Base-by-base conservation (phyloP, 1,140 invertebrate species). In the Cydia fagiglandana region DNA sequence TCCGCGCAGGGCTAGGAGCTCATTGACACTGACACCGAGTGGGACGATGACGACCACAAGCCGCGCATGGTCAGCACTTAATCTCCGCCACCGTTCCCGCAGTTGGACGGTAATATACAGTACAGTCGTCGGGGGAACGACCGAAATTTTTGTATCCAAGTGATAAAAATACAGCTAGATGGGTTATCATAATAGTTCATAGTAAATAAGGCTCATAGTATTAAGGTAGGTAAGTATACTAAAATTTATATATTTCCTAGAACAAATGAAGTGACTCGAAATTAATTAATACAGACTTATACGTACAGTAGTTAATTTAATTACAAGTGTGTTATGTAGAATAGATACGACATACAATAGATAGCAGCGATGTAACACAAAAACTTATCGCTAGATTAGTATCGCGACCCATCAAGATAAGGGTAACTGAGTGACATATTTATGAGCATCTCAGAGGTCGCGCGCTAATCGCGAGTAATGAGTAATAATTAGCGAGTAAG, bases 1-100 rank as follows among this genome's bases (percentile, higher is more conserved):
- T 94, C 95, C 73, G 94, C 95, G 76, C 95, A 96, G 77, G 98
- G 98, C 28, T 98, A 98, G 93, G 96, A 97, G 81, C 94, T 98
- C 56, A 96, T 98, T 24, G 97, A 98, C 88, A 96, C 97, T 75
- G 97, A 98, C 83, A 98, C 97, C 28, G 96, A 98, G 89, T 94
- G 97, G 83, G 97, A 97, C 84, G 96, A 96, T 81, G 94, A 94
- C 50, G 88, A 91, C 10, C 84, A 88, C 7, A 94, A 94, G 50
- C 79, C 91, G 20, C 93, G 94, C 41, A 93, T 93, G 88, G 93
- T 93, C 73, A 75, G 20, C 56, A 38, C 80, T 83, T 61, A 61
- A 20, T 24, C 56, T 20, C 56, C 10, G 56, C 9, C 56, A 24
- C 20, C n/a, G 56, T 24, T 45, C 41, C 0, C 41, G 50, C 96